Evolutionary conservation across 2,888 invertebrate genomes (phyloP).

Genomic region (Tubulanus polymorphus): DNA sequence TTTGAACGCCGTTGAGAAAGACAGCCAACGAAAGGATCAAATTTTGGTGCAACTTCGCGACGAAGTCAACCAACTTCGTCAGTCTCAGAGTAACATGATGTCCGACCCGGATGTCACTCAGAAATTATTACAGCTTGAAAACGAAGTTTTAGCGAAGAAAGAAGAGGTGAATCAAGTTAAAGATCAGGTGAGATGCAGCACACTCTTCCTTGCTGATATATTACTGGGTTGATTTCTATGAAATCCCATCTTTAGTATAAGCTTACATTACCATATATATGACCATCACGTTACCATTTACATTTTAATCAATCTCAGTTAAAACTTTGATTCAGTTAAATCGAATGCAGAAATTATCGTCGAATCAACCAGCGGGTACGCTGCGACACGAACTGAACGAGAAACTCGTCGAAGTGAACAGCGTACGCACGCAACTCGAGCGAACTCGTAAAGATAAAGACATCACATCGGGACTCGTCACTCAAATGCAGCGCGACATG

Average conservation of each 20-base stretch:
- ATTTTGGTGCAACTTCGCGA: slow-evolving; percentile 36
- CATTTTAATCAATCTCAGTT: too few relatives aligned
- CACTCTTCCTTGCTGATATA: too few relatives aligned
- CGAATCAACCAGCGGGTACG: slow-evolving; percentile 16
- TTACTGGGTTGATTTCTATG: too few relatives aligned
- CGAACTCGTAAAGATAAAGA: slow-evolving; percentile 48
- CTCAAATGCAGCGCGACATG: slow-evolving; percentile 52
- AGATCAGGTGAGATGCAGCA: slow-evolving; percentile 42
- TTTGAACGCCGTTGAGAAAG: slow-evolving; percentile 34
- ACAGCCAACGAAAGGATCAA: slow-evolving; percentile 40
- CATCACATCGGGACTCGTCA: slow-evolving; percentile 49
- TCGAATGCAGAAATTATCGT: slow-evolving; percentile 17
- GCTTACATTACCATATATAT: too few relatives aligned
- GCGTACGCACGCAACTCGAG: slow-evolving; percentile 43
- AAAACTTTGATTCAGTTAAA: too few relatives aligned
- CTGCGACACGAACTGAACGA: slow-evolving; percentile 32
- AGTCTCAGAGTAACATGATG: too few relatives aligned
- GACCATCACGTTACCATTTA: too few relatives aligned
- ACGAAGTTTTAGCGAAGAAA: slow-evolving; percentile 38
- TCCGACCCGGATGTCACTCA: slow-evolving; percentile 37
- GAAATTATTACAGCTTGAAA: slow-evolving; percentile 40
- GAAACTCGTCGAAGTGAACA: slow-evolving; percentile 27
- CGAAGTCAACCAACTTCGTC: slow-evolving; percentile 28
- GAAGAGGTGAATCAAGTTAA: slow-evolving; percentile 35
- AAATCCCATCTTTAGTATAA: too few relatives aligned